Base-by-base conservation (phyloP, 1,140 invertebrate genomes). In the Drosophila hydei region DNA sequence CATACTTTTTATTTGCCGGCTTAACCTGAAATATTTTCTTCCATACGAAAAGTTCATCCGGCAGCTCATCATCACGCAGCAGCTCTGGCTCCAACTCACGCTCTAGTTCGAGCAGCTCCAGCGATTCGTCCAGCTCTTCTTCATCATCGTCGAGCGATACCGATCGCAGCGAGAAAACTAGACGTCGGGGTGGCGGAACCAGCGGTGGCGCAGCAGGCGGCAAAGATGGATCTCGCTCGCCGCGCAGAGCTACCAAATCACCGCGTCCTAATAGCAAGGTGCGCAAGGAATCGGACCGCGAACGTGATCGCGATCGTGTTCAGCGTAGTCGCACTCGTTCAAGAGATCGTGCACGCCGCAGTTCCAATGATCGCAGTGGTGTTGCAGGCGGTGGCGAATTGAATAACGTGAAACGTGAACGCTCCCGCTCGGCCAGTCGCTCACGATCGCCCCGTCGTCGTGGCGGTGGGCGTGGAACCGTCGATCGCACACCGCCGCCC, bases 101-200 rank as follows among this genome's bases (percentile, higher is more conserved):
- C 40, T 96, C 95, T 1, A 95, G 95, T 43, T 97, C 94, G 47
- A 96, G 95, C 5, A 95, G 95, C 48, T 97, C 94, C 2, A 93
- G 92, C 30, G 93, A 94, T 38, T 95, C 95, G 1, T 93, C 92
- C 8, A 88, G 83, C 11, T 93, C 93, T 0, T 93, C 93, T 19
- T 93, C 93, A 51, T 94, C 94, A 1, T 94, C 94, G 5, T 92
- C 92, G 45, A 92, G 70, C 81, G 93, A 92, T 90, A 93, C 92
- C 85, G 67, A 87, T 61, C 75, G 79, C 64, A 90, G 77, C 52
- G 88, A 68, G 63, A 92, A 85, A 61, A 77, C 71, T 38, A 75
- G 75, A 43, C 79, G 75, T 23, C 79, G 92, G 91, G 93, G 71
- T 72, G 92, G 69, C 91, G 93, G 64, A 69, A 91, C n/a, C 8